Percentiles rank a stretch among this genome's conserved stretches.
phyloP scores from a whole-genome alignment of 2,113 vertebrate genomes.

The Dasyprocta punctata region DNA sequence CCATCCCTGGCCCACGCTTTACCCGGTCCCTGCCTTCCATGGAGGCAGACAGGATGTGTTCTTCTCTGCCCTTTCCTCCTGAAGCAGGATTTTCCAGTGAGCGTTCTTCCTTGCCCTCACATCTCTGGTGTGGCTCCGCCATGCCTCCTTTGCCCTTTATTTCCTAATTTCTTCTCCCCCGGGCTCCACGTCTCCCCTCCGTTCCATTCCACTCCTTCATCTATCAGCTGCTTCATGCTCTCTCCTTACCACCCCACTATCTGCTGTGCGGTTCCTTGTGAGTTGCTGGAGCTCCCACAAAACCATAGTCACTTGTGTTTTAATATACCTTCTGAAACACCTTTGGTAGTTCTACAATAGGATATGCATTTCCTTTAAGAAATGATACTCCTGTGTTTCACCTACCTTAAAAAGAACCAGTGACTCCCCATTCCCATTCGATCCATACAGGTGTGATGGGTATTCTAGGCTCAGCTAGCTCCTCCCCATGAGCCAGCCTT shows the following conservation, averaged over 20 bases:
- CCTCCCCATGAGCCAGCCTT: neutral
- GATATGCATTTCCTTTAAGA: constrained; percentile 13
- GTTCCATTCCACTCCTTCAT: neutral
- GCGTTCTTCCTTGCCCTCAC: neutral
- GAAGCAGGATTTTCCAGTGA: neutral
- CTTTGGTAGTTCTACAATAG: neutral
- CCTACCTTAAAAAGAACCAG: constrained; percentile 16
- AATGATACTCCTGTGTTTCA: neutral
- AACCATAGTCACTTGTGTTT: neutral
- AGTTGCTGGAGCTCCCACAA: neutral
- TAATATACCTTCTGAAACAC: neutral
- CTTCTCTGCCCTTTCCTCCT: neutral
- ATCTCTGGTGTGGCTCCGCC: neutral
- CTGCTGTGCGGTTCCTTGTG: neutral
- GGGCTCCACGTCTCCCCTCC: neutral
- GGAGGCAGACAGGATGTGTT: neutral
- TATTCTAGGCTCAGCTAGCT: neutral
- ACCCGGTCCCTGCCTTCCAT: neutral
- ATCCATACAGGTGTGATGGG: neutral
- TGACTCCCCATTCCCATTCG: neutral
- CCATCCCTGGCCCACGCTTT: neutral
- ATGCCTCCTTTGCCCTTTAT: neutral
- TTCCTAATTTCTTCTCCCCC: neutral
- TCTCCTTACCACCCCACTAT: neutral
- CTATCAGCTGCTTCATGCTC: neutral